Base-by-base conservation (phyloP, 2,113 vertebrate species). In the Noturus placidus region DNA sequence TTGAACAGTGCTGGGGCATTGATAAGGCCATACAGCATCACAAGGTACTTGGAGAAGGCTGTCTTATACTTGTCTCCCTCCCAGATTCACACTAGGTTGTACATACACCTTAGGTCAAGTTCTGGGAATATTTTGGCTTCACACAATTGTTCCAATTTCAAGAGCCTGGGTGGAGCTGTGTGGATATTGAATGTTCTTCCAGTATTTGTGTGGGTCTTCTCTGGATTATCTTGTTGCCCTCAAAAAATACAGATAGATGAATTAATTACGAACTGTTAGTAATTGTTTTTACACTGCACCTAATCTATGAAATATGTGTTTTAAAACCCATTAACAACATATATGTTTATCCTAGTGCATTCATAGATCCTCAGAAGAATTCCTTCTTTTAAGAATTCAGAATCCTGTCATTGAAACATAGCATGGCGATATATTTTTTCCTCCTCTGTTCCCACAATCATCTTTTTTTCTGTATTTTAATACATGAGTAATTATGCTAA, bases 401-500 rank as follows among this genome's bases (percentile, higher is more conserved):
- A 63, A 38, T 52, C 42, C 74, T 79, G n/a, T 59, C 35, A 85
- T 74, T 15, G 19, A 54, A 38, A 22, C 33, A 42, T 54, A 57
- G 50, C 65, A 27, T n/a, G 7, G 4, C 35, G 10, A 57, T 57
- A 11, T 25, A 14, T 17, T 70, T 63, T 72, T 85, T 22, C 69
- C 25, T n/a, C 57, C 59, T 78, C 59, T 76, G 52, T 52, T 56
- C 46, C 50, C 46, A 25, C 50, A 10, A 50, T 83, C 54, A 17
- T 63, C 35, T 54, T 87, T 87, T 87, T 87, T 35, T 57, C 14
- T 82, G 30, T 69, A 59, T 57, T 70, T 82, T 35, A 82, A 42
- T 89, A 56, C 87, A 77, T 85, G 87, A 82, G 67, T 61, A 87
- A 82, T 82, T 70, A 50, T 46, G n/a, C 69, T 82, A 50, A 59